Conservation (phyloP, 2,888 invertebrate species). For the Galerucella pusilla region DNA sequence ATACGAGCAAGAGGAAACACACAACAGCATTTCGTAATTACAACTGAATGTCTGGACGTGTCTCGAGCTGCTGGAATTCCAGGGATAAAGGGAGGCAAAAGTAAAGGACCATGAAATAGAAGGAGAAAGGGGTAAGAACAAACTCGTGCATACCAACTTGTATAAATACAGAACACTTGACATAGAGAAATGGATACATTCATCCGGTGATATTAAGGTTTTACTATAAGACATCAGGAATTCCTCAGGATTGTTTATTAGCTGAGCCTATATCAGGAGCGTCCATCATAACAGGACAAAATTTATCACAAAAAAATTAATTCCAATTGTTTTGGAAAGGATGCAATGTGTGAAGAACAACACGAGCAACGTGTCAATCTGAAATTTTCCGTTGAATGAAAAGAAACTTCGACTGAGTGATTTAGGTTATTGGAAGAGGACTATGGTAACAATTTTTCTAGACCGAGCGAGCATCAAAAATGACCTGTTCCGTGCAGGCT, state of each 20-base stretch:
- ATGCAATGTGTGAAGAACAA: no score
- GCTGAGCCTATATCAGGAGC: constrained; percentile 39
- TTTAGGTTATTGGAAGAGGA: no score
- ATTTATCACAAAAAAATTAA: no score
- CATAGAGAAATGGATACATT: constrained; percentile 62
- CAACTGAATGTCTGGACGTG: constrained; percentile 62
- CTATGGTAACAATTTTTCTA: no score
- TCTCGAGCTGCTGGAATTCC: constrained; percentile 62
- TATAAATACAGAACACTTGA: constrained; percentile 52
- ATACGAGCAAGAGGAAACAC: constrained; percentile 56
- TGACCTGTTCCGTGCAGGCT: no score
- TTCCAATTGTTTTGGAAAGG: no score
- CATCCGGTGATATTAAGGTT: constrained; percentile 60
- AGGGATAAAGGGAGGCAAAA: constrained; percentile 37
- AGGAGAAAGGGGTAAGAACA: constrained; percentile 55
- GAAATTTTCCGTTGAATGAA: no score
- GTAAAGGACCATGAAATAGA: constrained; percentile 41
- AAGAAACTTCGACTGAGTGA: no score
- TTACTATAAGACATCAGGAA: constrained; percentile 58
- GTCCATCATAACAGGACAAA: background rate
- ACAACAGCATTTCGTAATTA: constrained; percentile 60
- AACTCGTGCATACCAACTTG: constrained; percentile 57
- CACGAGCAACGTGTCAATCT: no score
- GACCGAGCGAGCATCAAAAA: no score
- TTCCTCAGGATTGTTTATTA: constrained; percentile 58